A percentile compares a stretch with the other conserved stretches of the same genome.
Evolutionary conservation across 2,113 vertebrate species (phyloP).

Genomic region (Empidonax alnorum): DNA sequence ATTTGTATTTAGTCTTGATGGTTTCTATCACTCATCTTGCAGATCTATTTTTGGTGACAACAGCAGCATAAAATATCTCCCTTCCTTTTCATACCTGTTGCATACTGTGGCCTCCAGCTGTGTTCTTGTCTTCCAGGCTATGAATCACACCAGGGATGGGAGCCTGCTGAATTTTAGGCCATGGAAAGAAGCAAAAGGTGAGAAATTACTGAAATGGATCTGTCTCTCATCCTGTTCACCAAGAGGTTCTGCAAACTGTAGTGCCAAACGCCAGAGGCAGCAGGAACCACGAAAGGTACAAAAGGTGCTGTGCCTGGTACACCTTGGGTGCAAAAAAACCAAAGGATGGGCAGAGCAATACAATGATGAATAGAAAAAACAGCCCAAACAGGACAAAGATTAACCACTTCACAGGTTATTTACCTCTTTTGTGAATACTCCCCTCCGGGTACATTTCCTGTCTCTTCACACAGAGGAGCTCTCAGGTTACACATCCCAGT

Average conservation of each 20-base stretch:
- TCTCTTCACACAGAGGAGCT: neutral
- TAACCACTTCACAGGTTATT: neutral
- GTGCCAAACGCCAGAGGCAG: neutral
- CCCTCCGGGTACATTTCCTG: neutral
- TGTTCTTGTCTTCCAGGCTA: neutral
- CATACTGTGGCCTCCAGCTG: neutral
- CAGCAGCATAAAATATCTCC: neutral
- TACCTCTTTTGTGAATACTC: conserved; percentile 12
- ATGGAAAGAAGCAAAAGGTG: neutral
- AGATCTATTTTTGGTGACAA: neutral
- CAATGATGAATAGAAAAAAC: neutral
- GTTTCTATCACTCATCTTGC: neutral
- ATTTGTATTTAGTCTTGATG: neutral
- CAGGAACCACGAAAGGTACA: neutral
- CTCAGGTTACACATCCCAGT: neutral
- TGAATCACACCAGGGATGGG: neutral
- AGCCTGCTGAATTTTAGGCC: neutral
- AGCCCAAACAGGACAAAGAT: neutral
- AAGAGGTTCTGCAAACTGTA: neutral
- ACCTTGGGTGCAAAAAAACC: neutral
- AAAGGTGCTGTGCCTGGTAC: accelerated
- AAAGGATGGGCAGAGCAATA: neutral
- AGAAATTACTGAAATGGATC: neutral
- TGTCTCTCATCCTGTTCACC: neutral
- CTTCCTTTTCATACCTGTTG: conserved; percentile 26